phyloP scores from a whole-genome alignment of 2,888 invertebrate genomes.

The Dryobotodes eremita region DNA sequence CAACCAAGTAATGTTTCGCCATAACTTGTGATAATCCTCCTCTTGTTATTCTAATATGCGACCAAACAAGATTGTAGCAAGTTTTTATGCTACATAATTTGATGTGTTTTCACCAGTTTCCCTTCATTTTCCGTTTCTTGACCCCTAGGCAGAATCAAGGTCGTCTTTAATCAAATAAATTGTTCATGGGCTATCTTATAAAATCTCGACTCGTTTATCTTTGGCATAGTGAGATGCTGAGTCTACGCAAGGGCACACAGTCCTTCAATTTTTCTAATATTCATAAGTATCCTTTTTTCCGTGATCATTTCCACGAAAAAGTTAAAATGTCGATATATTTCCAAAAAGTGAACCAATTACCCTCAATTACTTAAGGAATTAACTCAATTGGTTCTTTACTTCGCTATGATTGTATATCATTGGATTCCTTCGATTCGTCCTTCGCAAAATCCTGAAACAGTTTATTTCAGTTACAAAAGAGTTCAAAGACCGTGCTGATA shows the following conservation, averaged over 20 bases:
- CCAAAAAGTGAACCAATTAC: not conserved
- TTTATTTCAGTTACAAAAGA: conserved; percentile 32
- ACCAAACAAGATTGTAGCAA: conserved; percentile 27
- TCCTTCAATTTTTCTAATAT: not conserved
- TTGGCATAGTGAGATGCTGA: not conserved
- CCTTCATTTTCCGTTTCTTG: conserved; percentile 38
- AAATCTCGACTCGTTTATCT: no score
- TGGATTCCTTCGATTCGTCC: not conserved
- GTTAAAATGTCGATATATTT: not conserved
- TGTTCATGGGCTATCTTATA: not conserved
- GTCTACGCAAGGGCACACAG: not conserved
- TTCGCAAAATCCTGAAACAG: conserved; percentile 18
- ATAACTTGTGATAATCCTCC: conserved; percentile 47
- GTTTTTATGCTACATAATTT: conserved; percentile 24
- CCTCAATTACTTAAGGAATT: no score
- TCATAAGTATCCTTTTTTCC: not conserved
- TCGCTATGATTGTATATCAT: not conserved
- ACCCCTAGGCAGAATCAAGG: conserved; percentile 24
- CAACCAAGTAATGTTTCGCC: conserved; percentile 11
- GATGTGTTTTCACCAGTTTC: conserved; percentile 41
- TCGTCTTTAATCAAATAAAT: conserved; percentile 23
- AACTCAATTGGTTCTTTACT: not conserved
- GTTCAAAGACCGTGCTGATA: conserved; percentile 32
- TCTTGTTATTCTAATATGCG: conserved; percentile 39
- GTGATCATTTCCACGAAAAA: not conserved